Percentiles rank a stretch among this genome's conserved stretches.
Conservation (phyloP, 1,140 invertebrate species). For the Drosophila hydei region DNA sequence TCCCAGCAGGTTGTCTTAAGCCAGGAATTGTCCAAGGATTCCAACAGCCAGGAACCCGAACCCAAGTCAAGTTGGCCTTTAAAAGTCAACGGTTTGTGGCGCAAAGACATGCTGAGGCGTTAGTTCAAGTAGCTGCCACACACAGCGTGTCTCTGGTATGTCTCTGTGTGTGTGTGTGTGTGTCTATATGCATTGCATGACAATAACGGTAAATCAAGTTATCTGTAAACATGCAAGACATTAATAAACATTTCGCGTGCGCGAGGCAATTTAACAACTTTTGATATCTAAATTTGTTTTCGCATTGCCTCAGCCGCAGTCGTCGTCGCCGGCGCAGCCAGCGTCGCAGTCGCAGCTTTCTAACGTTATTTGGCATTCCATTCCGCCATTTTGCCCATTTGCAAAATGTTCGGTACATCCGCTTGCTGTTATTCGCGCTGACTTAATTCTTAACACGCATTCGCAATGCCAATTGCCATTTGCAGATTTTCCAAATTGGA, state of each 20-base stretch:
- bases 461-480: slow-evolving; percentile 30
- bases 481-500: slow-evolving; percentile 26
- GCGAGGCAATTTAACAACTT: slow-evolving; percentile 82
- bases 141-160: slow-evolving; percentile 9
- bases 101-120: slow-evolving; percentile 51
- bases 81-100: slow-evolving; percentile 66
- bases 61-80: slow-evolving; percentile 64
- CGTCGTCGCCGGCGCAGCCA: neutral
- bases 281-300: slow-evolving; percentile 83
- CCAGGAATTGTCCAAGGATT: slow-evolving; percentile 27
- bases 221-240: slow-evolving; percentile 82
- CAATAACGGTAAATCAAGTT: slow-evolving; percentile 82
- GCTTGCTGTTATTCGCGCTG: slow-evolving; percentile 23
- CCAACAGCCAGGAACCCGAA: neutral
- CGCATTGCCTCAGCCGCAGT: slow-evolving; percentile 28
- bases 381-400: slow-evolving; percentile 10
- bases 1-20: neutral
- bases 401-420: slow-evolving; percentile 31
- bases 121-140: slow-evolving; percentile 63
- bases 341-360: slow-evolving; percentile 7
- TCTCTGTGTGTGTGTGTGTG: slow-evolving; percentile 34
- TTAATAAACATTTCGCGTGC: slow-evolving; percentile 83
- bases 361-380: slow-evolving; percentile 54
- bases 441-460: slow-evolving; percentile 37
- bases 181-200: slow-evolving; percentile 74